phyloP scores from a whole-genome alignment of 2,888 invertebrate species.

The Agrotis ipsilon region DNA sequence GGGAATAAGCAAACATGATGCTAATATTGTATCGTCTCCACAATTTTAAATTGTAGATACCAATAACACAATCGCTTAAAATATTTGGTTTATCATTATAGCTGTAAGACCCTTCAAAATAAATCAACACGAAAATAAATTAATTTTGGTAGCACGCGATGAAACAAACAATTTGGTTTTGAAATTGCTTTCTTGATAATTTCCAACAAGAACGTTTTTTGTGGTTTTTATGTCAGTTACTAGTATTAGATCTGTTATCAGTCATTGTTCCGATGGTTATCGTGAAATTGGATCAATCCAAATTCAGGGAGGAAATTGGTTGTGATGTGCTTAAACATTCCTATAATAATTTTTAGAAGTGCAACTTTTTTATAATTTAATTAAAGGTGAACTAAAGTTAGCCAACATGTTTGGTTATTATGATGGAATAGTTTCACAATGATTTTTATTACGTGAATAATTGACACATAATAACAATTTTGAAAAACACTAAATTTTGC shows the following conservation, averaged over 20 bases:
- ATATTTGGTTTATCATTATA: conserved; percentile 8
- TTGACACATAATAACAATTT: too few relatives aligned
- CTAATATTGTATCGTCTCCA: not conserved
- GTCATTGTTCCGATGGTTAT: conserved; percentile 76
- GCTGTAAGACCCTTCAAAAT: conserved; percentile 72
- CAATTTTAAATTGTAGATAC: not conserved
- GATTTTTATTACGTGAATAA: too few relatives aligned
- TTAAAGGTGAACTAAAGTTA: too few relatives aligned
- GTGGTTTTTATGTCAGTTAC: conserved; percentile 80
- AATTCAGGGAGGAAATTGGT: conserved; percentile 51
- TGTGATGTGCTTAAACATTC: not conserved
- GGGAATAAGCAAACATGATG: not conserved
- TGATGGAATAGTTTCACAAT: too few relatives aligned
- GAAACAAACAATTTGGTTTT: conserved; percentile 80
- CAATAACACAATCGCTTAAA: conserved; percentile 1
- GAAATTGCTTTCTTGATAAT: conserved; percentile 83
- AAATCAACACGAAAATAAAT: conserved; percentile 80
- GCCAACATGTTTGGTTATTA: too few relatives aligned
- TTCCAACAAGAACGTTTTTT: conserved; percentile 78
- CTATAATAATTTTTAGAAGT: not conserved
- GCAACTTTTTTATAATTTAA: not conserved
- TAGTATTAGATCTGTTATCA: conserved; percentile 78
- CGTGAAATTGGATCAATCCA: conserved; percentile 69
- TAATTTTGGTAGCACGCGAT: conserved; percentile 88
- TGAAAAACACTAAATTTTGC: too few relatives aligned